A percentile compares a stretch with the other conserved stretches of the same genome.
phyloP scores from a whole-genome alignment of 2,797 vertebrate species.

The Sebastes vulpes region DNA sequence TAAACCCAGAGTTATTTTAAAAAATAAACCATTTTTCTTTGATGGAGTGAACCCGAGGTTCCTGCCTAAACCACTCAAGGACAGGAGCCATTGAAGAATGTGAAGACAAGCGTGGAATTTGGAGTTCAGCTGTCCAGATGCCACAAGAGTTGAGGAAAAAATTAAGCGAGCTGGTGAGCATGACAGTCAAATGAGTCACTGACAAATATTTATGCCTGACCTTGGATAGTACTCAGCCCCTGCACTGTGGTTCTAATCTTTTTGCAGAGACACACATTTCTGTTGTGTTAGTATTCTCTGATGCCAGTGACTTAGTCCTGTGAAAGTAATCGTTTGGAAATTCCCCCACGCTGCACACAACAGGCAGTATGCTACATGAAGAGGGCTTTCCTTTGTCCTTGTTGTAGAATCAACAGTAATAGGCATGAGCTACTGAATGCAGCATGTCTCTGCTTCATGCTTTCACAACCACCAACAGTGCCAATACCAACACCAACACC shows the following conservation, averaged over 20 bases:
- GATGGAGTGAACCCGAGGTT: neutral
- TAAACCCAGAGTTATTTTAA: neutral
- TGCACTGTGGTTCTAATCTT: constrained; percentile 11
- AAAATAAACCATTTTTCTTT: neutral
- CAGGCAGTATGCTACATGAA: constrained; percentile 31
- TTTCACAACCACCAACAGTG: neutral
- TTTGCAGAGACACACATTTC: constrained; percentile 24
- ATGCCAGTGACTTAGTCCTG: constrained; percentile 37
- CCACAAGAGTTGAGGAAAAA: constrained; percentile 2
- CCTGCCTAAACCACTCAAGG: neutral
- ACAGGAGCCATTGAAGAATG: neutral
- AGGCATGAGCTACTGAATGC: neutral
- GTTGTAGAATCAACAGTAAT: constrained; percentile 34
- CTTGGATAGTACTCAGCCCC: constrained; percentile 8
- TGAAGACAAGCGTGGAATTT: neutral
- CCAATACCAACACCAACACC: neutral
- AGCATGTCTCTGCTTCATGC: neutral
- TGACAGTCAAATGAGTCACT: constrained; percentile 28
- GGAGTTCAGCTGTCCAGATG: constrained; percentile 9
- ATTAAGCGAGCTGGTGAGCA: neutral
- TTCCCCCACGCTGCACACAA: constrained; percentile 35
- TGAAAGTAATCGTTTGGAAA: constrained; percentile 56
- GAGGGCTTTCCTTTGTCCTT: constrained; percentile 32
- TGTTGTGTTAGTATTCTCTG: constrained; percentile 28
- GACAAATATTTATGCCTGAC: constrained; percentile 27